Evolutionary conservation across 2,888 invertebrate species (phyloP).

Genomic region (Leptothorax acervorum): DNA sequence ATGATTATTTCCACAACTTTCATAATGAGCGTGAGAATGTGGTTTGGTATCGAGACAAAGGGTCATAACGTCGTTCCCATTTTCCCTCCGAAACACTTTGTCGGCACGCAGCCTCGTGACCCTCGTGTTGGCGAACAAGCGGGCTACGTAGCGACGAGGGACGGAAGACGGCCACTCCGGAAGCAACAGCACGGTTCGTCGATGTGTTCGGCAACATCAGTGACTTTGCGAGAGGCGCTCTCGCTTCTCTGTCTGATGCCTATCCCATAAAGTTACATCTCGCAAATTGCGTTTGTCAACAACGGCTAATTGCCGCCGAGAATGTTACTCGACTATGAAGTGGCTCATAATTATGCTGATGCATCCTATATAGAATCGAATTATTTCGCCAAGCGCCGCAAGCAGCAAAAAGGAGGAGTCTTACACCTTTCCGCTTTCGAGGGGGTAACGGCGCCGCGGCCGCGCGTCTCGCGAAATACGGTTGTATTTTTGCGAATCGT

Average conservation of each 20-base stretch:
- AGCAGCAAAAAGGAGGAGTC: slow-evolving; percentile 31
- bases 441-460: background rate
- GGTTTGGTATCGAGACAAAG: slow-evolving; percentile 49
- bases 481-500: slow-evolving; percentile 41
- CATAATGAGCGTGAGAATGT: slow-evolving; percentile 11
- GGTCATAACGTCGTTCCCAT: slow-evolving; percentile 59
- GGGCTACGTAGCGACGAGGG: slow-evolving; percentile 16
- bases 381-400: slow-evolving; percentile 73
- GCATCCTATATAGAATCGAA: slow-evolving; percentile 77
- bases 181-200: slow-evolving; percentile 65
- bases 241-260: slow-evolving; percentile 58
- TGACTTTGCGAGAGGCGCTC: slow-evolving; percentile 51
- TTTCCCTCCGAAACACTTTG: slow-evolving; percentile 41
- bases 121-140: slow-evolving; percentile 60
- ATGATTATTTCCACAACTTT: slow-evolving; percentile 22
- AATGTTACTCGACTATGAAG: slow-evolving; percentile 83
- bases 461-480: slow-evolving; percentile 23
- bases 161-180: slow-evolving; percentile 67
- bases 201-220: slow-evolving; percentile 68
- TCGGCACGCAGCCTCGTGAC: slow-evolving; percentile 30
- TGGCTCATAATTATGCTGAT: slow-evolving; percentile 82
- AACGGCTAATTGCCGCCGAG: slow-evolving; percentile 83
- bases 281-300: slow-evolving; percentile 85
- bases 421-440: slow-evolving; percentile 1
- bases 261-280: slow-evolving; percentile 80